Conservation (phyloP, 2,113 vertebrate genomes). For the Hypomesus transpacificus region DNA sequence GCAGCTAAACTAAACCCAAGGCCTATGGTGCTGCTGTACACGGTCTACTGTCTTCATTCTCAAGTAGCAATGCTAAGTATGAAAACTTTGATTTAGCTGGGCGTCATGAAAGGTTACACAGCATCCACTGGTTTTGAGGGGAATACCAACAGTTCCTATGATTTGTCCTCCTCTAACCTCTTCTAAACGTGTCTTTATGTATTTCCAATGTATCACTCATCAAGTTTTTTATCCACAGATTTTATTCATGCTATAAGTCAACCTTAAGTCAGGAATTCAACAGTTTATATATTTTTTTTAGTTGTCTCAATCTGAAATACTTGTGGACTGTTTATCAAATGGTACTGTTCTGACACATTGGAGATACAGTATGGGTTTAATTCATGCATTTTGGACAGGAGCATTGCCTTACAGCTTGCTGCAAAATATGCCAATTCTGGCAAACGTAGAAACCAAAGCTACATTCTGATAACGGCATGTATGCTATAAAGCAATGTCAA, state of each 20-base stretch:
- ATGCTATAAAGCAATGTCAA: conserved; percentile 18
- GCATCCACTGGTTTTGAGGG: too few relatives aligned
- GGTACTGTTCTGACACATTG: conserved; percentile 21
- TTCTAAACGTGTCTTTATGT: too few relatives aligned
- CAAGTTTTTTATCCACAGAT: too few relatives aligned
- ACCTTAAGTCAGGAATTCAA: conserved; percentile 15
- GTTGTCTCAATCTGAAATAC: background rate
- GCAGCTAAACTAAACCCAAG: too few relatives aligned
- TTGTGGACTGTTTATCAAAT: background rate
- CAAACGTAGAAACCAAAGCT: background rate
- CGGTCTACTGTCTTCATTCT: too few relatives aligned
- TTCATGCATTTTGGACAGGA: conserved; percentile 10
- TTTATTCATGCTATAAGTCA: too few relatives aligned
- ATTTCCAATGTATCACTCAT: background rate
- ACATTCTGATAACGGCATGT: background rate
- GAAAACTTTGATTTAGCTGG: too few relatives aligned
- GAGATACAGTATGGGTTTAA: background rate
- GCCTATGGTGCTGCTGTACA: too few relatives aligned
- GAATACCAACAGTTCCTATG: too few relatives aligned
- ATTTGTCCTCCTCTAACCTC: too few relatives aligned
- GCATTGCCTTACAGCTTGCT: conserved; percentile 15
- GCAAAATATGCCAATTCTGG: background rate
- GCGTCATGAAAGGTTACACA: too few relatives aligned
- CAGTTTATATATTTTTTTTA: conserved; percentile 17
- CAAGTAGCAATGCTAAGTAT: too few relatives aligned